A percentile compares a stretch with the other conserved stretches of the same genome.
phyloP scores from a whole-genome alignment of 2,797 vertebrate genomes.

The Megalops cyprinoides region DNA sequence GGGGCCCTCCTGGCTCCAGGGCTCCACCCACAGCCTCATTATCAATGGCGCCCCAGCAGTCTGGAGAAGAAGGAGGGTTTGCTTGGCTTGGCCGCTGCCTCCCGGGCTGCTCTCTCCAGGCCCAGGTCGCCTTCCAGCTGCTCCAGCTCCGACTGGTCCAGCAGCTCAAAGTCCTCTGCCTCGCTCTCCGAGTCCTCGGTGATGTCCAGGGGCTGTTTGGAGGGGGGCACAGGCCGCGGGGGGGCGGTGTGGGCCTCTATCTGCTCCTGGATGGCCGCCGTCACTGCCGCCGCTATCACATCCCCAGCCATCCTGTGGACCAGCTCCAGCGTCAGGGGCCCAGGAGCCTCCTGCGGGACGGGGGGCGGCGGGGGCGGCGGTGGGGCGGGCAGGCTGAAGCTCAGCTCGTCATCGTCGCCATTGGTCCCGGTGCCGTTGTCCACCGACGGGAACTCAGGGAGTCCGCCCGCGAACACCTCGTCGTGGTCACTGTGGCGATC shows the following conservation, averaged over 20 bases:
- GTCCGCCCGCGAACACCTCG: conserved; percentile 83
- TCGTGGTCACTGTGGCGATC: conserved; percentile 84
- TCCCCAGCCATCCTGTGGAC: conserved; percentile 83
- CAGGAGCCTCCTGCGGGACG: conserved; percentile 54
- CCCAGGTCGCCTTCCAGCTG: conserved; percentile 89
- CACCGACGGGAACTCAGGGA: conserved; percentile 88
- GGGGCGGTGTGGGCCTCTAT: conserved; percentile 66
- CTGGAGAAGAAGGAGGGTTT: conserved; percentile 88
- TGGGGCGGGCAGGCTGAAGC: conserved; percentile 74
- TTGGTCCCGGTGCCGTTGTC: conserved; percentile 85
- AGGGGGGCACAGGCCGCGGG: conserved; percentile 44
- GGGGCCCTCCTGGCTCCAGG: not conserved
- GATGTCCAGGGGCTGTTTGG: conserved; percentile 66
- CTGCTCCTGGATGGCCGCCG: conserved; percentile 88
- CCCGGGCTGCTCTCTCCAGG: conserved; percentile 64
- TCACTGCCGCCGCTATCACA: conserved; percentile 82
- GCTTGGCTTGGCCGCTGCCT: conserved; percentile 61
- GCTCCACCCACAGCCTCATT: not conserved
- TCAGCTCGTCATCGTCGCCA: conserved; percentile 85
- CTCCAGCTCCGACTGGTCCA: conserved; percentile 97
- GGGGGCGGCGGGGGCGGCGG: conserved; percentile 27
- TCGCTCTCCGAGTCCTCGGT: conserved; percentile 90
- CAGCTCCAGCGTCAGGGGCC: conserved; percentile 70
- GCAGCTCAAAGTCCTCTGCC: conserved; percentile 96
- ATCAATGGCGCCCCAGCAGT: conserved; percentile 88